Percentiles rank a stretch among this genome's conserved stretches.
Conservation (phyloP, 2,888 invertebrate genomes). For the Pandemis heparana region DNA sequence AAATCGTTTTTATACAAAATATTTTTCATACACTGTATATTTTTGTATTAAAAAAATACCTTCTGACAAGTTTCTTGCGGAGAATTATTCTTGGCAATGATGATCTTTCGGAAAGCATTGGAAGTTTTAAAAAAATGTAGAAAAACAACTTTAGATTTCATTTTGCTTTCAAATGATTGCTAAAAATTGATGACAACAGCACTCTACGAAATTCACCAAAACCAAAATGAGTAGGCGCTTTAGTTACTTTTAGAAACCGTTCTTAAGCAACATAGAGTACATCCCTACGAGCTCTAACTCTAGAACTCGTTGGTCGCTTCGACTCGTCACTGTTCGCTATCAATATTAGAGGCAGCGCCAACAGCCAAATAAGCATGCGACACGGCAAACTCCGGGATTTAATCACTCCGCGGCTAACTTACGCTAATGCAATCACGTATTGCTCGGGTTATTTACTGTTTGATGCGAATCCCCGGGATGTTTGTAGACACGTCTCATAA, state of each 20-base stretch:
- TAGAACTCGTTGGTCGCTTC: neutral
- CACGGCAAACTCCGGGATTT: conserved; percentile 65
- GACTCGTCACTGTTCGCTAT: conserved; percentile 50
- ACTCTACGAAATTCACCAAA: no score
- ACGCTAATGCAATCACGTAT: conserved; percentile 43
- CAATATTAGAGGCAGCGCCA: conserved; percentile 79
- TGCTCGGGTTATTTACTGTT: conserved; percentile 31
- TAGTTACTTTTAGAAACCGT: neutral
- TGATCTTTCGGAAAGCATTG: no score
- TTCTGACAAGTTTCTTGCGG: no score
- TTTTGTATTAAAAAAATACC: no score
- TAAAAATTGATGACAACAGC: no score
- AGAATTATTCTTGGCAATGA: no score
- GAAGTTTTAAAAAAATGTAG: no score
- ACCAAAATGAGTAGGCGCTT: neutral
- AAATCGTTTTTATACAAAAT: no score
- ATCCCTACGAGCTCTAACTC: conserved; percentile 16
- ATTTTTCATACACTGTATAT: no score
- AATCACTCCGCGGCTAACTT: conserved; percentile 61
- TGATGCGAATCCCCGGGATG: neutral
- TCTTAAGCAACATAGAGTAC: neutral
- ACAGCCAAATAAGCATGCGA: conserved; percentile 62
- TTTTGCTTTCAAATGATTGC: no score
- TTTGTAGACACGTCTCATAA: neutral
- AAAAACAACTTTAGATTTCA: no score